Evolutionary conservation across 2,888 invertebrate genomes (phyloP).

Genomic region (Hemithea aestivaria): DNA sequence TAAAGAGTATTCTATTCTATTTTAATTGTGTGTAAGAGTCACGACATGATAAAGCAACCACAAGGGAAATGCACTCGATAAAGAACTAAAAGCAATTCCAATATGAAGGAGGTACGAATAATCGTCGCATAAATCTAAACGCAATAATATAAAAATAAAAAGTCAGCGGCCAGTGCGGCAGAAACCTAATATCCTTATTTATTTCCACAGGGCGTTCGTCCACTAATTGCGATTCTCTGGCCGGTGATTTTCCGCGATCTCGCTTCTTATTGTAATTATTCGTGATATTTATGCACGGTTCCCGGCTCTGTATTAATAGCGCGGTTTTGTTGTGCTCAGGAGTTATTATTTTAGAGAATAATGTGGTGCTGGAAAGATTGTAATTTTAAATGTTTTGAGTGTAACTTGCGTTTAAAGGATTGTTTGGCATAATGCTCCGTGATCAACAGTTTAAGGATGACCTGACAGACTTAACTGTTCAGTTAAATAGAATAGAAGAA

Average conservation of each 20-base stretch:
- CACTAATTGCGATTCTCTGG: slow-evolving; percentile 69
- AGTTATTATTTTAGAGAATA: slow-evolving; percentile 15
- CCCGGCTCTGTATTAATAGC: slow-evolving; percentile 32
- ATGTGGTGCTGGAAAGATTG: slow-evolving; percentile 1
- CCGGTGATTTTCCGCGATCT: slow-evolving; percentile 72
- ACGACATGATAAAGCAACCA: no score
- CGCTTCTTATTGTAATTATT: slow-evolving; percentile 60
- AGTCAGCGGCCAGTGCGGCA: slow-evolving; percentile 8
- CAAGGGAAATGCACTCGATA: no score
- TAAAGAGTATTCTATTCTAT: no score
- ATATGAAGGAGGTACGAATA: no score
- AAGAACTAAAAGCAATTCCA: no score
- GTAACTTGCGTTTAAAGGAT: no score
- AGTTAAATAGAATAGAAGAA: no score
- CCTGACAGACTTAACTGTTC: no score
- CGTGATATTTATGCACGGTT: slow-evolving; percentile 51
- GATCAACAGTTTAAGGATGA: no score
- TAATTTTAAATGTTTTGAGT: slow-evolving; percentile 36
- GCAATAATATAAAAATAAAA: slow-evolving; percentile 5
- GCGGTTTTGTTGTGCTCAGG: slow-evolving; percentile 25
- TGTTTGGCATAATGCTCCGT: no score
- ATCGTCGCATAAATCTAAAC: background rate
- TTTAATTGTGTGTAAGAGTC: no score
- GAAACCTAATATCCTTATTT: slow-evolving; percentile 65
- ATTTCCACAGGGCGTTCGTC: slow-evolving; percentile 73